Percentiles rank a stretch among this genome's conserved stretches.
Evolutionary conservation across 2,888 invertebrate genomes (phyloP).

Genomic region (Cheilosia pagana): DNA sequence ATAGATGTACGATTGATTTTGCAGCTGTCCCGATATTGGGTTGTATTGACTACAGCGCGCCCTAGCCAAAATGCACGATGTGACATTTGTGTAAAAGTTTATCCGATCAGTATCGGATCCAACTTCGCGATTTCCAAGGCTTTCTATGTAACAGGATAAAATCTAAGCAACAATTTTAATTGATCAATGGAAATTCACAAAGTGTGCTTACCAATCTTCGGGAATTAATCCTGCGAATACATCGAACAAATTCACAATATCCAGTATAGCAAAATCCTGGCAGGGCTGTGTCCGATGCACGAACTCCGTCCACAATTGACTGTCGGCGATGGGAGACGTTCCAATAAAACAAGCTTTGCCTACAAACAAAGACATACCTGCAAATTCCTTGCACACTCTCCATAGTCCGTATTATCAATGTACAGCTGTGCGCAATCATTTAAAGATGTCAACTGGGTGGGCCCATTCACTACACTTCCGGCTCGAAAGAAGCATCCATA

Average conservation of each 20-base stretch:
- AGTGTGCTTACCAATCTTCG: constrained; percentile 84
- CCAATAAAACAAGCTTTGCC: background rate
- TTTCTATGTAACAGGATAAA: constrained; percentile 76
- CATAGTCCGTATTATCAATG: constrained; percentile 85
- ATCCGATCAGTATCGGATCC: constrained; percentile 75
- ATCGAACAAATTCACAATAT: constrained; percentile 86
- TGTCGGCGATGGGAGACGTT: constrained; percentile 8
- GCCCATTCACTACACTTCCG: constrained; percentile 84
- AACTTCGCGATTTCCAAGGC: constrained; percentile 75
- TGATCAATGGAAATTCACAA: background rate
- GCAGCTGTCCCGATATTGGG: constrained; percentile 87
- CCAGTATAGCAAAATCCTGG: constrained; percentile 84
- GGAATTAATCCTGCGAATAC: constrained; percentile 85
- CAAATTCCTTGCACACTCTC: constrained; percentile 84
- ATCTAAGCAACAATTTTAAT: constrained; percentile 74
- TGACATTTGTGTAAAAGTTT: constrained; percentile 86
- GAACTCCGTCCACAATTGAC: constrained; percentile 74
- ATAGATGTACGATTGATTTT: constrained; percentile 83
- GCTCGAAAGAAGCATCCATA: constrained; percentile 87
- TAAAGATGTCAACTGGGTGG: constrained; percentile 85
- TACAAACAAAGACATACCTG: constrained; percentile 81
- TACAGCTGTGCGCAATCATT: constrained; percentile 85
- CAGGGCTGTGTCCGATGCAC: constrained; percentile 62
- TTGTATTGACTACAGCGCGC: constrained; percentile 86
- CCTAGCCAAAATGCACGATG: constrained; percentile 87